phyloP scores from a whole-genome alignment of 2,888 invertebrate genomes.

The Zaprionus obscuricornis region DNA sequence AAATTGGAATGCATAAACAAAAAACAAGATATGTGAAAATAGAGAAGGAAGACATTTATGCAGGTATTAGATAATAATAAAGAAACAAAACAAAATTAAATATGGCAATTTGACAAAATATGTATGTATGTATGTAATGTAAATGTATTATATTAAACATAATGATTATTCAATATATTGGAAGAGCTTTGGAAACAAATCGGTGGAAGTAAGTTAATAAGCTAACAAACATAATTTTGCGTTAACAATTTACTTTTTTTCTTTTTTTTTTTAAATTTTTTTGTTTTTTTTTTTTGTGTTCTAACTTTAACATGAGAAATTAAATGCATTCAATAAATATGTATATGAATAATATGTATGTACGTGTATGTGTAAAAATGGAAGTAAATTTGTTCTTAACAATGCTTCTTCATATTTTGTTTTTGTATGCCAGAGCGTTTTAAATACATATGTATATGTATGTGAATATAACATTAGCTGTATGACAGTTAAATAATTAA shows the following conservation, averaged over 20 bases:
- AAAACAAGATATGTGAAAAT: slow-evolving; percentile 46
- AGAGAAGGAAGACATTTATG: slow-evolving; percentile 67
- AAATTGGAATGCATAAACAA: slow-evolving; percentile 73
- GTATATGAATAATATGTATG: slow-evolving; percentile 33
- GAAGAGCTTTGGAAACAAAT: slow-evolving; percentile 77
- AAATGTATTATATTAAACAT: slow-evolving; percentile 46
- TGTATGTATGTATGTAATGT: slow-evolving; percentile 24
- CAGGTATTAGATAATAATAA: slow-evolving; percentile 16
- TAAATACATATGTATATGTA: slow-evolving; percentile 53
- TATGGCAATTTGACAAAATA: slow-evolving; percentile 67
- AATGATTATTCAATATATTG: slow-evolving; percentile 62
- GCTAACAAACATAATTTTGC: slow-evolving; percentile 71
- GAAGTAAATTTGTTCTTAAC: slow-evolving; percentile 79
- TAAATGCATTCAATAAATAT: slow-evolving; percentile 77
- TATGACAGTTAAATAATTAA: slow-evolving; percentile 59
- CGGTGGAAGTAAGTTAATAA: slow-evolving; percentile 73
- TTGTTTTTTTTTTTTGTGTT: slow-evolving; percentile 10
- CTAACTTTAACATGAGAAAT: slow-evolving; percentile 71
- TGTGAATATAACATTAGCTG: slow-evolving; percentile 49
- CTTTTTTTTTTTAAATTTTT: slow-evolving; percentile 21
- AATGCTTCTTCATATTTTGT: slow-evolving; percentile 50
- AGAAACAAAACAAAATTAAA: slow-evolving; percentile 43
- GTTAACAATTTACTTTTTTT: slow-evolving; percentile 56
- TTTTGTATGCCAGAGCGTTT: slow-evolving; percentile 51
- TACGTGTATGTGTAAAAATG: slow-evolving; percentile 58